Evolutionary conservation across 1,140 invertebrate species (phyloP).

Genomic region (Bombus superbus): DNA sequence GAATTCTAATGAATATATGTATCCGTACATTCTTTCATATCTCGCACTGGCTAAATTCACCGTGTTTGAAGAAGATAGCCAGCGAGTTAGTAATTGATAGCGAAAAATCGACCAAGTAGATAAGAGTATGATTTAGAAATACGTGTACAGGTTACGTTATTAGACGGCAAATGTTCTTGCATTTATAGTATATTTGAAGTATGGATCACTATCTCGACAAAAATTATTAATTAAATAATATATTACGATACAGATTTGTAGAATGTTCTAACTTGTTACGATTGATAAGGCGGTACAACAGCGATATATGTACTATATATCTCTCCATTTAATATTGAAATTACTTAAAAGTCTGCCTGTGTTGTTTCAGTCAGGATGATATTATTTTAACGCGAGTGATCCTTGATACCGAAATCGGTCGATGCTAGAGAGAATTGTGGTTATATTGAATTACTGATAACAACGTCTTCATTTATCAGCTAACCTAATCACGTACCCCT

Average conservation of each 20-base stretch:
- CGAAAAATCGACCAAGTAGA: too few relatives aligned
- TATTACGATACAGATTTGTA: not conserved
- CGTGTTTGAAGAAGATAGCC: too few relatives aligned
- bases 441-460: slow-evolving; percentile 49
- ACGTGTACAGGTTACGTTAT: too few relatives aligned
- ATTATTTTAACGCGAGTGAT: slow-evolving; percentile 1
- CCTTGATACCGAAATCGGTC: not conserved
- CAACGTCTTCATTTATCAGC: slow-evolving; percentile 49
- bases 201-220: not conserved
- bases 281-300: not conserved
- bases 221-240: not conserved
- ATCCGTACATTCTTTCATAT: too few relatives aligned
- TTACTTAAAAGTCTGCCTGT: not conserved
- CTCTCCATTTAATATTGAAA: not conserved
- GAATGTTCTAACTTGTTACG: not conserved
- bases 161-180: too few relatives aligned
- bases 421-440: slow-evolving; percentile 12
- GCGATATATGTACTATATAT: not conserved
- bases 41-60: too few relatives aligned
- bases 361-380: not conserved
- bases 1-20: too few relatives aligned
- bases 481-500: slow-evolving; percentile 45
- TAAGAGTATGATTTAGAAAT: too few relatives aligned
- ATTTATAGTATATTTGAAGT: not conserved
- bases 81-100: too few relatives aligned